Percentiles rank a stretch among this genome's conserved stretches.
These are phyloP conservation scores for Lacerta agilis DNA, from an alignment of 2,797 vertebrate genomes.

Conservation along the genomic window DNA sequence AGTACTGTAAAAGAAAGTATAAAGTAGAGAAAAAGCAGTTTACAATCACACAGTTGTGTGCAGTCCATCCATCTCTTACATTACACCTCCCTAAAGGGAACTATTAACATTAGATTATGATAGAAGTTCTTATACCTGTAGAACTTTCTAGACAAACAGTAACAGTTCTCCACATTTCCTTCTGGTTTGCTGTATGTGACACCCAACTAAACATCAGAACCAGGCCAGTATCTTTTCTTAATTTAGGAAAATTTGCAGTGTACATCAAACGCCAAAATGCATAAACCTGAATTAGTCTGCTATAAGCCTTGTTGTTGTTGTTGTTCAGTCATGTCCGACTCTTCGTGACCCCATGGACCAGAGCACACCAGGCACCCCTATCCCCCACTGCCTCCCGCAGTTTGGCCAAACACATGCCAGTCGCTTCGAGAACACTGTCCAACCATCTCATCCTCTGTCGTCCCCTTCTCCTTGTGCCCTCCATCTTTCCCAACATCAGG, in stretches of 20 bases:
- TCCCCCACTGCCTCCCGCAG: too few relatives aligned
- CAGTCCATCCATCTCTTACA: not conserved
- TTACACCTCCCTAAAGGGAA: not conserved
- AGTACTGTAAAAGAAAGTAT: not conserved
- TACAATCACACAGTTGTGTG: too few relatives aligned
- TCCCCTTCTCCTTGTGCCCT: too few relatives aligned
- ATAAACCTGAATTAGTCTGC: not conserved
- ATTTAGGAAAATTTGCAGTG: not conserved
- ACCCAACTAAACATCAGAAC: not conserved
- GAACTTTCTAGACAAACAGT: not conserved
- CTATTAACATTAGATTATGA: not conserved
- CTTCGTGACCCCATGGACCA: too few relatives aligned
- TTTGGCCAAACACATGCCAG: too few relatives aligned
- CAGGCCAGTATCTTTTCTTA: not conserved
- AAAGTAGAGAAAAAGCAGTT: not conserved
- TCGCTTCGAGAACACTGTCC: too few relatives aligned
- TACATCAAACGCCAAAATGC: not conserved
- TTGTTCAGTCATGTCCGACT: too few relatives aligned
- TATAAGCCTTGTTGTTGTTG: too few relatives aligned
- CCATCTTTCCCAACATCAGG: too few relatives aligned
- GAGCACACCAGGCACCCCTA: too few relatives aligned
- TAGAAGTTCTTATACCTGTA: not conserved
- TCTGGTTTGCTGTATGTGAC: not conserved
- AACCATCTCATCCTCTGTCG: too few relatives aligned
- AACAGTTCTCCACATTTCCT: not conserved